Evolutionary conservation across 2,888 invertebrate genomes (phyloP).

Genomic region (Lasius platythorax): DNA sequence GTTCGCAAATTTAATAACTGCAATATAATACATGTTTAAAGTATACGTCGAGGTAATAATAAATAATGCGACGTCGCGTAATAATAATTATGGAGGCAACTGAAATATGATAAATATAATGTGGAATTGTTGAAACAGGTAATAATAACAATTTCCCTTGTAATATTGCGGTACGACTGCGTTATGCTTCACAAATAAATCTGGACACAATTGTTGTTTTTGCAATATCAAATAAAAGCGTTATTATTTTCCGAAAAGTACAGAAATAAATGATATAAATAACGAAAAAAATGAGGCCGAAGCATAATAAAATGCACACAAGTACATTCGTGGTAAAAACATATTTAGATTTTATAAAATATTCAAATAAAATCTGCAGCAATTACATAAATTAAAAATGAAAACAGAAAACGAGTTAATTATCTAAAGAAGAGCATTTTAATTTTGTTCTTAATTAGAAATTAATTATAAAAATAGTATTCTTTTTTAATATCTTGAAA

Average conservation of each 20-base stretch:
- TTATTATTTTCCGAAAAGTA: background rate
- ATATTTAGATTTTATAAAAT: background rate
- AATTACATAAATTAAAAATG: background rate
- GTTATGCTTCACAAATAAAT: constrained; percentile 1
- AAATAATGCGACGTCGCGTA: constrained; percentile 3
- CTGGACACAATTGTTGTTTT: background rate
- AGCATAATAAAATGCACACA: background rate
- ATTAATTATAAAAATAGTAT: background rate
- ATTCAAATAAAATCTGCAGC: background rate
- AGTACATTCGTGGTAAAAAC: background rate
- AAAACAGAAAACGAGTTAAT: background rate
- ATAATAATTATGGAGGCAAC: background rate
- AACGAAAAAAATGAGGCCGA: background rate
- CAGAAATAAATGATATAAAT: background rate
- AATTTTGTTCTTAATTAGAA: background rate
- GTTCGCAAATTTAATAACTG: constrained; percentile 24
- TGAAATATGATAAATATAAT: constrained; percentile 10
- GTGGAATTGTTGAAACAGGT: constrained; percentile 1
- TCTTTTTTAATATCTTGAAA: background rate
- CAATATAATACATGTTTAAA: background rate
- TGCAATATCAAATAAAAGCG: background rate
- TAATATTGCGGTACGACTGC: background rate
- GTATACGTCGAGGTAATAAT: background rate
- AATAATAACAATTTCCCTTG: background rate
- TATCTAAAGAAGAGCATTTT: background rate